These are phyloP conservation scores for Belgica antarctica DNA, from an alignment of 2,888 invertebrate species.

Conservation along the genomic window DNA sequence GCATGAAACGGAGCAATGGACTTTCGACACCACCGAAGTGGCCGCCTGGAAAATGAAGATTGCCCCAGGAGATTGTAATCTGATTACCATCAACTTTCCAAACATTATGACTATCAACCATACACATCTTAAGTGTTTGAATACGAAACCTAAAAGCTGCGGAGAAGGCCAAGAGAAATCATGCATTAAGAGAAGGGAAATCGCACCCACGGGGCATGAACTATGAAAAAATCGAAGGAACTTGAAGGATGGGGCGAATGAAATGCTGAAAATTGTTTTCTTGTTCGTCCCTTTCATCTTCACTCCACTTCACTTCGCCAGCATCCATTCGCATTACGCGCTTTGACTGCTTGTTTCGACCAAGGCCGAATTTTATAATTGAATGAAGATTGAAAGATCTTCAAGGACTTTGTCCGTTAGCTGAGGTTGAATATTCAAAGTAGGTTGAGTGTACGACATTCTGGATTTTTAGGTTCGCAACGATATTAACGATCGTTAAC, in stretches of 20 bases:
- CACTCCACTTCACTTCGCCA: conserved; percentile 11
- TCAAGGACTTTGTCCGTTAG: too few species aligned
- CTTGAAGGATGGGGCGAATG: background rate
- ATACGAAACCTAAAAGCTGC: too few species aligned
- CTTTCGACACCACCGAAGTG: background rate
- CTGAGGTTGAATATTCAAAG: too few species aligned
- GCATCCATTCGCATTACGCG: too few species aligned
- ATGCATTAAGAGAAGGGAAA: background rate
- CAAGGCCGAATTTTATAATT: too few species aligned
- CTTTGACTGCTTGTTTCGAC: too few species aligned
- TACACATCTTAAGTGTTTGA: conserved; percentile 11
- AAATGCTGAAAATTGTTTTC: conserved; percentile 3
- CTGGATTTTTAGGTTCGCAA: too few species aligned
- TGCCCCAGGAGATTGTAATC: conserved; percentile 13
- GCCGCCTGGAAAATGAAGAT: background rate
- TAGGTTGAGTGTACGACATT: too few species aligned
- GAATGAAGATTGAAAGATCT: too few species aligned
- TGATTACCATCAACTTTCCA: conserved; percentile 29
- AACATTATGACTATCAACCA: conserved; percentile 4
- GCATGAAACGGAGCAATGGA: background rate
- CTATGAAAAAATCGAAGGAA: background rate
- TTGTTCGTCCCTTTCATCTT: background rate
- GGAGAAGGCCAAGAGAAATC: background rate
- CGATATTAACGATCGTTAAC: too few species aligned
- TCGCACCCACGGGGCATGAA: background rate